Evolutionary conservation across 2,888 invertebrate species (phyloP).

Genomic region (Capitulum mitella): DNA sequence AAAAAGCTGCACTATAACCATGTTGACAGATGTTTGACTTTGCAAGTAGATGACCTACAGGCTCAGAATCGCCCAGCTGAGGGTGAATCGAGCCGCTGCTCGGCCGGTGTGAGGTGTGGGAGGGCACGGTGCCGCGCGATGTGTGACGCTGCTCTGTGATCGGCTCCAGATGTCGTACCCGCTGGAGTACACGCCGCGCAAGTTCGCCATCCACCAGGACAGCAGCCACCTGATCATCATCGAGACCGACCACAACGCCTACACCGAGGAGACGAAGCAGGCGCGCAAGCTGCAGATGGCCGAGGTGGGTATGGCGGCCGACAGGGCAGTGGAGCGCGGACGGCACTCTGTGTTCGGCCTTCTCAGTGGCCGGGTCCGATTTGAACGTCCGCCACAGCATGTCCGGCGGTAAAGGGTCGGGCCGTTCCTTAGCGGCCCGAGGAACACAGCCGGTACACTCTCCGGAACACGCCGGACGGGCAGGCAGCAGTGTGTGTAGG

Average conservation of each 20-base stretch:
- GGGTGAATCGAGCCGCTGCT: too few species aligned
- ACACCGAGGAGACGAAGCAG: conserved; percentile 92
- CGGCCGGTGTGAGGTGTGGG: too few species aligned
- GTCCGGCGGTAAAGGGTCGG: not conserved
- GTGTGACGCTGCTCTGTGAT: too few species aligned
- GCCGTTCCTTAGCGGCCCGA: too few species aligned
- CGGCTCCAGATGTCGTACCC: conserved; percentile 67
- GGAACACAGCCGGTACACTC: too few species aligned
- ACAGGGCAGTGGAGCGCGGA: not conserved
- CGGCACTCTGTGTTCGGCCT: not conserved
- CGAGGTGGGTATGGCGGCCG: conserved; percentile 49
- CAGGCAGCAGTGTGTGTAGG: too few species aligned
- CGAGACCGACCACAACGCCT: conserved; percentile 97
- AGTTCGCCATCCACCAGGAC: conserved; percentile 86
- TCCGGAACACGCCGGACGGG: too few species aligned
- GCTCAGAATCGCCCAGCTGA: too few species aligned
- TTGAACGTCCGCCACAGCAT: not conserved
- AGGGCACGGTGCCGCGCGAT: too few species aligned
- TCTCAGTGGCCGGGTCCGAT: conserved; percentile 21
- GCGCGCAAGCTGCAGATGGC: conserved; percentile 93
- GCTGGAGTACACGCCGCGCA: conserved; percentile 89
- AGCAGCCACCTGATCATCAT: conserved; percentile 81
- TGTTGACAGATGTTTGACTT: too few species aligned
- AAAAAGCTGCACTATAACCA: too few species aligned
- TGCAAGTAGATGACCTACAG: too few species aligned